Conservation (phyloP, 2,113 vertebrate genomes). For the Lipotes vexillifer region DNA sequence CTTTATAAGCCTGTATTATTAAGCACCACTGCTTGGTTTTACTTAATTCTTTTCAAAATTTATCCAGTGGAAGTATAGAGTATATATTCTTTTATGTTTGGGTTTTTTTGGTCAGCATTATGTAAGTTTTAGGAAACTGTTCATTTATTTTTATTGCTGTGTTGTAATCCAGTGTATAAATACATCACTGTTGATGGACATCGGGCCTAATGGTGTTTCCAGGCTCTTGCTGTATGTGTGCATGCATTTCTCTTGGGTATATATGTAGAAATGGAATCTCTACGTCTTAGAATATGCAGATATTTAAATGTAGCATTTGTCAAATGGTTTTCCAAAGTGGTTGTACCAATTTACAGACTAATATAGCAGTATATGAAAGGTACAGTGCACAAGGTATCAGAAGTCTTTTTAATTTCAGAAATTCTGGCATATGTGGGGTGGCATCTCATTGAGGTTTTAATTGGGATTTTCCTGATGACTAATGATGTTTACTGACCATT, state of each 20-base stretch:
- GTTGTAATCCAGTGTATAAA: neutral
- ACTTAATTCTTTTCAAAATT: neutral
- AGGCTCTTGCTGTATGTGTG: neutral
- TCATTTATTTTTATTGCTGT: neutral
- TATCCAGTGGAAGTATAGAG: neutral
- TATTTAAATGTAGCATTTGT: neutral
- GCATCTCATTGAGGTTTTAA: neutral
- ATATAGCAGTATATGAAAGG: neutral
- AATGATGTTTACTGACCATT: neutral
- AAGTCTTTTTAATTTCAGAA: neutral
- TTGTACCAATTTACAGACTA: neutral
- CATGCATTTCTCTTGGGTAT: neutral
- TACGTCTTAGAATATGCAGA: neutral
- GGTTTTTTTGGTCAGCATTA: neutral
- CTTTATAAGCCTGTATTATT: neutral
- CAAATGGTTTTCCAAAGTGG: neutral
- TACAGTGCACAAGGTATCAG: neutral
- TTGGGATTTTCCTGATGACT: neutral
- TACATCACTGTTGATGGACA: neutral
- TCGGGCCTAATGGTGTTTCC: neutral
- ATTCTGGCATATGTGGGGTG: neutral
- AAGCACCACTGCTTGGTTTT: neutral
- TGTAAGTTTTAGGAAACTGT: neutral
- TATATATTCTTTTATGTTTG: neutral
- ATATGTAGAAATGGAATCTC: neutral